Evolutionary conservation across 1,140 invertebrate species (phyloP).

Genomic region (Drosophila teissieri): DNA sequence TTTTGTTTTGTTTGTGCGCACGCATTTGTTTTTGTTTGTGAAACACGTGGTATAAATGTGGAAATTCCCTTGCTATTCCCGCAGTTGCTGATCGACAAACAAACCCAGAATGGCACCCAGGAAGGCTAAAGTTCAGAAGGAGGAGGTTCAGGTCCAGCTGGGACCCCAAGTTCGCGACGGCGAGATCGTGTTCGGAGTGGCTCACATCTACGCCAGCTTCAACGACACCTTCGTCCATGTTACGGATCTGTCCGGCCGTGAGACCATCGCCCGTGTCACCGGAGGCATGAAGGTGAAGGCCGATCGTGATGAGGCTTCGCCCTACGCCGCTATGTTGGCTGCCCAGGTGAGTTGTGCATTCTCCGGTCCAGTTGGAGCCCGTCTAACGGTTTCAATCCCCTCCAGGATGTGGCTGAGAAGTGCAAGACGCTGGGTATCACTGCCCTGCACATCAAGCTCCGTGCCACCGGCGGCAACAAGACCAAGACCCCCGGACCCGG

Average conservation of each 20-base stretch:
- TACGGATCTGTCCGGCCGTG: slow-evolving; percentile 98
- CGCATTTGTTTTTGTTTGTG: slow-evolving; percentile 53
- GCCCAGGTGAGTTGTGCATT: slow-evolving; percentile 90
- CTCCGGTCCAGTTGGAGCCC: not conserved
- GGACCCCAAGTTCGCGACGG: slow-evolving; percentile 99
- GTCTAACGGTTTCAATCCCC: not conserved
- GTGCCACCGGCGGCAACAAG: slow-evolving; percentile 99
- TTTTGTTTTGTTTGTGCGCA: slow-evolving; percentile 51
- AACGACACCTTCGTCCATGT: slow-evolving; percentile 99
- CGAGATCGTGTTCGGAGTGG: slow-evolving; percentile 99
- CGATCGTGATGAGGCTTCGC: slow-evolving; percentile 99
- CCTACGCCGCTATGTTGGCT: slow-evolving; percentile 99
- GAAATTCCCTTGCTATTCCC: slow-evolving; percentile 21
- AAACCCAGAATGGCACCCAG: slow-evolving; percentile 94
- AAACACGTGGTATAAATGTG: slow-evolving; percentile 9
- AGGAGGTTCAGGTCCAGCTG: slow-evolving; percentile 97
- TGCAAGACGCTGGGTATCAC: slow-evolving; percentile 98
- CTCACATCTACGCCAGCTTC: slow-evolving; percentile 99
- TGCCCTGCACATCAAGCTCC: slow-evolving; percentile 98
- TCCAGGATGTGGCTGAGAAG: slow-evolving; percentile 98
- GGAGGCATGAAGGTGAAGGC: slow-evolving; percentile 99
- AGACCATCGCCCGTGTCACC: slow-evolving; percentile 99
- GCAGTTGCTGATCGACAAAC: slow-evolving; percentile 52
- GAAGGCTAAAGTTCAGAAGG: slow-evolving; percentile 98
- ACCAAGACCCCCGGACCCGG: slow-evolving; percentile 99